Conservation (phyloP, 2,113 vertebrate species). For the Narcine bancroftii region DNA sequence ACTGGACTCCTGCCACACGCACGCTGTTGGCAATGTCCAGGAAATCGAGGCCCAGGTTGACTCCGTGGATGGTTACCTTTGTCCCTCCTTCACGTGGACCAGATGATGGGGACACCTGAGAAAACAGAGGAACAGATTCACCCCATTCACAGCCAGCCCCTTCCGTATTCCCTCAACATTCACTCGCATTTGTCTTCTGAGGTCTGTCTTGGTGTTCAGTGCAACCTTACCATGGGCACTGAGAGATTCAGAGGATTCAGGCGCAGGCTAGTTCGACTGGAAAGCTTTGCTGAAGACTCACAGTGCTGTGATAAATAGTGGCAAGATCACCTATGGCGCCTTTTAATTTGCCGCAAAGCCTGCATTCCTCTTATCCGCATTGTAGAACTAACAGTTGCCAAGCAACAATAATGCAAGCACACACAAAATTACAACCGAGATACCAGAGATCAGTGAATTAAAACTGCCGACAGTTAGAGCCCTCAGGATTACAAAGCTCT, state of each 20-base stretch:
- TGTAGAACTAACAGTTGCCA: slow-evolving; percentile 31
- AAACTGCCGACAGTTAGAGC: background rate
- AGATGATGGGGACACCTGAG: slow-evolving; percentile 82
- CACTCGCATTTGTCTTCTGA: no score
- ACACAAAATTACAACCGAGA: slow-evolving; percentile 28
- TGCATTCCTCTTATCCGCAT: slow-evolving; percentile 25
- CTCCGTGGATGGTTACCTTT: slow-evolving; percentile 82
- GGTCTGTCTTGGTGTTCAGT: background rate
- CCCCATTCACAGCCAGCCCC: background rate
- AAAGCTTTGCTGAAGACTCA: slow-evolving; percentile 27
- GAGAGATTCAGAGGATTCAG: background rate
- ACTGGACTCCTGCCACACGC: slow-evolving; percentile 83
- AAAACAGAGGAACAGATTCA: slow-evolving; percentile 13
- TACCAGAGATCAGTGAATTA: slow-evolving; percentile 27
- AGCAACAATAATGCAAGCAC: background rate
- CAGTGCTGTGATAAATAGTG: slow-evolving; percentile 22
- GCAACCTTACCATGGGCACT: background rate
- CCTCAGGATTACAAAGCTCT: slow-evolving; percentile 7
- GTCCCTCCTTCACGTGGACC: slow-evolving; percentile 93
- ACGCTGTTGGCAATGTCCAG: slow-evolving; percentile 83
- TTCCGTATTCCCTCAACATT: background rate
- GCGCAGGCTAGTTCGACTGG: background rate
- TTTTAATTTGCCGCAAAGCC: slow-evolving; percentile 34
- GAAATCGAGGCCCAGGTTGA: slow-evolving; percentile 90
- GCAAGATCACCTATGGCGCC: slow-evolving; percentile 27